Percentiles rank a stretch among this genome's conserved stretches.
These are phyloP conservation scores for Sorex fumeus DNA, from an alignment of 2,113 vertebrate genomes.

Conservation along the genomic window DNA sequence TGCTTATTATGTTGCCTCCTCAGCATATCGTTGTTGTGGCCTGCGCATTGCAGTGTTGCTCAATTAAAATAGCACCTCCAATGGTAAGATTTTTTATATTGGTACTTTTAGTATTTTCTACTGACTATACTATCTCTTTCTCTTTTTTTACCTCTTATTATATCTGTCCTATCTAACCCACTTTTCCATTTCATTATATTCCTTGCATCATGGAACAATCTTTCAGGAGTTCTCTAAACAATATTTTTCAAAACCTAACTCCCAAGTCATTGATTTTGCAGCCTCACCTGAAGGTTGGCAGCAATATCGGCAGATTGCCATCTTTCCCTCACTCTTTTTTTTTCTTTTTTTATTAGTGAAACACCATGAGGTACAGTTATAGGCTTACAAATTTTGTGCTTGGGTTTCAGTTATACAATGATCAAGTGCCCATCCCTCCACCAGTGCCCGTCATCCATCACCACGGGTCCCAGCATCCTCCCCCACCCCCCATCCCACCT, in stretches of 20 bases:
- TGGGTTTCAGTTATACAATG: too few relatives aligned
- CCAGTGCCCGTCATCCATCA: too few relatives aligned
- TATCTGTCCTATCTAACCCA: background rate
- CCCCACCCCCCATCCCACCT: too few relatives aligned
- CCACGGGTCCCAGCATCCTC: too few relatives aligned
- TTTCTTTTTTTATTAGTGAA: too few relatives aligned
- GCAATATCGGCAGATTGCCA: background rate
- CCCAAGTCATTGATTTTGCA: constrained; percentile 9
- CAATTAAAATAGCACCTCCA: too few relatives aligned
- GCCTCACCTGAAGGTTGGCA: constrained; percentile 23
- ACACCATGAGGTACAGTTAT: too few relatives aligned
- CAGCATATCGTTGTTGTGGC: background rate
- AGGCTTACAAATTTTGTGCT: too few relatives aligned
- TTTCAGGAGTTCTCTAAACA: background rate
- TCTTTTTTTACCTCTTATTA: background rate
- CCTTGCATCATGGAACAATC: background rate
- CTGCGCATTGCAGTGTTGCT: too few relatives aligned
- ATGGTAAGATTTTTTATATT: background rate
- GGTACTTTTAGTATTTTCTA: background rate
- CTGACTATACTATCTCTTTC: background rate
- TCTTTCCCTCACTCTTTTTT: background rate
- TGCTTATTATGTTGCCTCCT: background rate
- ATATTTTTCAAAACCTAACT: constrained; percentile 37
- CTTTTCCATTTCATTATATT: background rate
- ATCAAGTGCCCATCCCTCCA: too few relatives aligned